phyloP scores from a whole-genome alignment of 2,888 invertebrate species.

The Rotaria macrura region DNA sequence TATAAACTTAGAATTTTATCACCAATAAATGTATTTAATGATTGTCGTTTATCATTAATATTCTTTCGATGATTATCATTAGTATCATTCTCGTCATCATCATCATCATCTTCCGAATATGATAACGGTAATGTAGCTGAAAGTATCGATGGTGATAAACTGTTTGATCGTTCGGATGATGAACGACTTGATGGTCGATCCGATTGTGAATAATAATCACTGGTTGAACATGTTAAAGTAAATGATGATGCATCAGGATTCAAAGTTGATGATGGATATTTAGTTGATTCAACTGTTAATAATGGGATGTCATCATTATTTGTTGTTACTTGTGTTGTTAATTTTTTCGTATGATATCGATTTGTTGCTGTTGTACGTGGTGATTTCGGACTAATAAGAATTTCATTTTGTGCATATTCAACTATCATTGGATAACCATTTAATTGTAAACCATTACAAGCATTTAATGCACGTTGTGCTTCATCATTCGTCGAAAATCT shows the following conservation, averaged over 20 bases:
- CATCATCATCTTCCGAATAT: not conserved
- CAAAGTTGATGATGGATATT: not conserved
- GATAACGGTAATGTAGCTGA: constrained; percentile 1
- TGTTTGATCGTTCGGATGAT: not conserved
- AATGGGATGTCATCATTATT: not conserved
- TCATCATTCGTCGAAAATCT: not conserved
- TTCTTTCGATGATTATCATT: not conserved
- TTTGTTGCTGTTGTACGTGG: not conserved
- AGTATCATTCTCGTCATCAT: not conserved
- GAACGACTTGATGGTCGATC: not conserved
- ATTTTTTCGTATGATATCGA: constrained; percentile 6
- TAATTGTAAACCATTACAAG: constrained; percentile 5
- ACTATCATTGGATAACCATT: constrained; percentile 14
- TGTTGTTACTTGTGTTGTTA: not conserved
- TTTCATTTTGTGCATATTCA: constrained; percentile 22
- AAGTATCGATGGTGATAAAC: not conserved
- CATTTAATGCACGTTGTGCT: not conserved
- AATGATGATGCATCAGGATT: constrained; percentile 22
- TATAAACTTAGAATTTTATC: constrained; percentile 5
- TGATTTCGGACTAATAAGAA: constrained; percentile 7
- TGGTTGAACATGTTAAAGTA: not conserved
- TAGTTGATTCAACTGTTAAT: not conserved
- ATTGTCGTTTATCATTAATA: not conserved
- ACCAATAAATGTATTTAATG: not conserved
- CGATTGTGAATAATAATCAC: constrained; percentile 15